Evolutionary conservation across 2,888 invertebrate species (phyloP).

Genomic region (Archips crataeganus): DNA sequence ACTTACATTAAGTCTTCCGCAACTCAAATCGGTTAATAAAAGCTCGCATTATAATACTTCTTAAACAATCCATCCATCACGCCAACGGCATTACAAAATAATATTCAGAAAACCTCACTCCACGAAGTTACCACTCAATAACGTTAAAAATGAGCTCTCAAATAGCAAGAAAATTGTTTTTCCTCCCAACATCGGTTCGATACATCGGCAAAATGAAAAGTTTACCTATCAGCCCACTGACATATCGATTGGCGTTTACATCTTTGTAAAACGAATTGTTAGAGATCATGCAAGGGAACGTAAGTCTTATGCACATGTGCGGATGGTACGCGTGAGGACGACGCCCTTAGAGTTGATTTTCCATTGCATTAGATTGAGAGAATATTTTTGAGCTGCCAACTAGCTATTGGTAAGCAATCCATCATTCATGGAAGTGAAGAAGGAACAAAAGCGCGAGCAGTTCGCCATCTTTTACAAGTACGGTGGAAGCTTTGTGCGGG

Average conservation of each 20-base stretch:
- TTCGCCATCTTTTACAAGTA: constrained; percentile 28
- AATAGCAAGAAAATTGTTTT: constrained; percentile 81
- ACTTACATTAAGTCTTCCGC: background rate
- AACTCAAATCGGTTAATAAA: constrained; percentile 23
- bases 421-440: constrained; percentile 71
- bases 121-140: constrained; percentile 72
- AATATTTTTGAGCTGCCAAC: constrained; percentile 70
- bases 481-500: constrained; percentile 14
- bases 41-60: constrained; percentile 26
- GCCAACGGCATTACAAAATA: constrained; percentile 55
- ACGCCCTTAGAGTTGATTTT: constrained; percentile 59
- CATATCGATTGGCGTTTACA: constrained; percentile 82
- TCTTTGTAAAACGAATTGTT: constrained; percentile 79
- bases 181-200: constrained; percentile 65
- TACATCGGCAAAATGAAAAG: constrained; percentile 82
- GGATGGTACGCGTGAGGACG: constrained; percentile 49
- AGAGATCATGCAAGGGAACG: constrained; percentile 66
- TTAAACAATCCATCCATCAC: constrained; percentile 63
- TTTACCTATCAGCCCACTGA: constrained; percentile 80
- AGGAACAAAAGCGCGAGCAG: constrained; percentile 65
- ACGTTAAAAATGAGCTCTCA: constrained; percentile 77
- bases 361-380: constrained; percentile 60
- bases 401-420: constrained; percentile 76
- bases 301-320: constrained; percentile 63
- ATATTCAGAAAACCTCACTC: constrained; percentile 57